Percentiles rank a stretch among this genome's conserved stretches.
Evolutionary conservation across 2,113 vertebrate genomes (phyloP).

Genomic region (Oreotrochilus melanogaster): DNA sequence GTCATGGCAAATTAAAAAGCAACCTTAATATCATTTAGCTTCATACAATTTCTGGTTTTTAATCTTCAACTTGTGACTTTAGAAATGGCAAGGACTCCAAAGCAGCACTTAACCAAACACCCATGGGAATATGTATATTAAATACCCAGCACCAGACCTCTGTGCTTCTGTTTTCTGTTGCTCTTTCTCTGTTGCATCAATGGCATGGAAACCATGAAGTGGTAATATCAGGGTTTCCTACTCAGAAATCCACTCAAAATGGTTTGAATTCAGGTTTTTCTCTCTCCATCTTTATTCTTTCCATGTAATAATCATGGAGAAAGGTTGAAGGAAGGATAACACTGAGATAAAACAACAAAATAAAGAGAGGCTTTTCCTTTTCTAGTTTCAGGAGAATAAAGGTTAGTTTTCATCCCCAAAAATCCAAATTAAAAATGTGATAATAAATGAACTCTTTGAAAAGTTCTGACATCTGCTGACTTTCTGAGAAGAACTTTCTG

Average conservation of each 20-base stretch:
- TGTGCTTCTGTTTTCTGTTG: background rate
- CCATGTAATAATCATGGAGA: background rate
- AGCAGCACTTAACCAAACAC: background rate
- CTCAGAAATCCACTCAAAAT: background rate
- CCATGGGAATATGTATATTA: accelerated
- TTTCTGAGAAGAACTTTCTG: background rate
- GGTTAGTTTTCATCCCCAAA: background rate
- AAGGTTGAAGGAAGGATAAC: background rate
- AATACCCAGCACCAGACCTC: background rate
- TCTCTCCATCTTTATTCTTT: background rate
- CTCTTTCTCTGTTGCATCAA: background rate
- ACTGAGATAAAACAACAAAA: background rate
- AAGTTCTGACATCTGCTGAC: background rate
- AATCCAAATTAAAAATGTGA: background rate
- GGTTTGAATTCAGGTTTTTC: background rate
- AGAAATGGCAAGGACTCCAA: background rate
- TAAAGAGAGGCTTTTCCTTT: accelerated
- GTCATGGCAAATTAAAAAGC: background rate
- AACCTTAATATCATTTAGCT: background rate
- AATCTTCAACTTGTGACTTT: background rate
- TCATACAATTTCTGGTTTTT: background rate
- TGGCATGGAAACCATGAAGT: background rate
- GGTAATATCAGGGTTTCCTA: background rate
- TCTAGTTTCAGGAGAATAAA: background rate
- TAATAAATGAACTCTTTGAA: background rate